Evolutionary conservation across 37 sponge, comb jelly and placozoan species (phyloP).

Genomic region (Aplysina aerophoba): DNA sequence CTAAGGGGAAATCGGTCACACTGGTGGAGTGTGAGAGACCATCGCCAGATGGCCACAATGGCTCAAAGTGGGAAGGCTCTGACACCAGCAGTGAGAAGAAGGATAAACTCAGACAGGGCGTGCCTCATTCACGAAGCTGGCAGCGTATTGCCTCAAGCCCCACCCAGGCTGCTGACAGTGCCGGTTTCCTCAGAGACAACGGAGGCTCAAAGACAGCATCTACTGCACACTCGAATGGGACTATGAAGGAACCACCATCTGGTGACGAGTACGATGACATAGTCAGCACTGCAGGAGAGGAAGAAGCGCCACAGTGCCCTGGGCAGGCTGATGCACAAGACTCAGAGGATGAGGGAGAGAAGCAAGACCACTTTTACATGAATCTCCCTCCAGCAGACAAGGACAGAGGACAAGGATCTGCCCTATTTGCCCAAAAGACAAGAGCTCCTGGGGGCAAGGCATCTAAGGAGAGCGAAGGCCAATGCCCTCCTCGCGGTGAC

Average conservation of each 20-base stretch:
- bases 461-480: not conserved
- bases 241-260: no score
- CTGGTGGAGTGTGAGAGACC: not conserved
- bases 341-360: slow-evolving; percentile 15
- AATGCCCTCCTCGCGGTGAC: not conserved
- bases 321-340: not conserved
- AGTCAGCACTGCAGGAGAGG: slow-evolving; percentile 16
- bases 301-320: not conserved
- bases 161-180: not conserved
- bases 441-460: not conserved
- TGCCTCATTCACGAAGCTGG: not conserved
- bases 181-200: no score
- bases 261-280: not conserved
- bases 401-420: no score
- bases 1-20: not conserved
- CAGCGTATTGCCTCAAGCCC: slow-evolving; percentile 19
- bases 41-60: slow-evolving; percentile 11
- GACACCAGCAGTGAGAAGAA: not conserved
- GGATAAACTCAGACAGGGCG: not conserved
- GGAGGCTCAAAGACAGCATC: not conserved
- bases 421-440: not conserved
- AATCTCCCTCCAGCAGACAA: not conserved
- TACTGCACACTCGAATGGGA: not conserved
- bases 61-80: not conserved
- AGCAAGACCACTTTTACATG: not conserved